phyloP scores from a whole-genome alignment of 1,140 invertebrate genomes.

The Melitaea cinxia region DNA sequence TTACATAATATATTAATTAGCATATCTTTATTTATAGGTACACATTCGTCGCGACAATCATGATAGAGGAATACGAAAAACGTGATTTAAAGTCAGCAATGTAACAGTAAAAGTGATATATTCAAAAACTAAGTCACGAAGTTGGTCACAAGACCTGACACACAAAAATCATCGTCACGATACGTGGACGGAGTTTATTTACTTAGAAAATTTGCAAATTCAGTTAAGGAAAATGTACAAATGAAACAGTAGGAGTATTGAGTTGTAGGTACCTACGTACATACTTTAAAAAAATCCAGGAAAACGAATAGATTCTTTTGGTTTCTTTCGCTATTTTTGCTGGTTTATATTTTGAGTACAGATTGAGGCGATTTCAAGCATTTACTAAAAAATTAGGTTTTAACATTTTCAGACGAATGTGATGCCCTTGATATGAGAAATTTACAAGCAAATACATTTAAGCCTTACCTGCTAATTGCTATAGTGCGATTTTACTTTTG shows the following conservation, averaged over 20 bases:
- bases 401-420: not conserved
- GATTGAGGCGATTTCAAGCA: not conserved
- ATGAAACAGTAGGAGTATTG: not conserved
- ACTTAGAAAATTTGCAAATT: conserved; percentile 6
- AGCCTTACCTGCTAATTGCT: no score
- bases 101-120: conserved; percentile 37
- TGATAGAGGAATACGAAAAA: conserved; percentile 14
- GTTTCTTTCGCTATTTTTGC: not conserved
- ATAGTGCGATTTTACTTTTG: no score
- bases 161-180: conserved; percentile 34
- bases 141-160: conserved; percentile 17
- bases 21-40: not conserved
- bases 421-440: no score
- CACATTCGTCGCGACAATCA: not conserved
- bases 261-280: no score
- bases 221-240: conserved; percentile 4
- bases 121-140: conserved; percentile 32
- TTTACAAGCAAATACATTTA: no score
- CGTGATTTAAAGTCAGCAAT: conserved; percentile 31
- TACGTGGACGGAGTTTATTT: conserved; percentile 13
- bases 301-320: not conserved
- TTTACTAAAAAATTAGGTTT: no score
- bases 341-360: not conserved
- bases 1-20: no score
- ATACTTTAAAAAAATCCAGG: not conserved